Base-by-base conservation (phyloP, 1,140 invertebrate genomes). In the Ips typographus region DNA sequence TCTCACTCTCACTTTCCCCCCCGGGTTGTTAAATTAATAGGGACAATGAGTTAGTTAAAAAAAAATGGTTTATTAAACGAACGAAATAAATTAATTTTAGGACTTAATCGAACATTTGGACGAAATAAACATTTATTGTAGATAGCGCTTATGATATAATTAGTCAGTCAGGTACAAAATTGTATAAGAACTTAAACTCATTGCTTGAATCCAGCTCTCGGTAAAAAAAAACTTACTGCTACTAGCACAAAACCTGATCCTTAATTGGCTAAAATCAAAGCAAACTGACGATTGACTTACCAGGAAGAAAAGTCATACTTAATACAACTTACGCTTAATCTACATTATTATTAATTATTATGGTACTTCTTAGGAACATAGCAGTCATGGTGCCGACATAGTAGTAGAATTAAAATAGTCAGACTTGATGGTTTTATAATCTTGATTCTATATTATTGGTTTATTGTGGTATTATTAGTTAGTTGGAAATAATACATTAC, bases 151-250 rank as follows among this genome's bases (percentile, higher is more conserved):
- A 66, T 51, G 62, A 71, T 51, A 49, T 49, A 49, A 49, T 8
- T 49, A 49, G 22, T 49, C 44, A 59, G 39, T 73, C 72, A 73
- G 72, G 72, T 73, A 73, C 72, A 68, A 65, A 67, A 22, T 22
- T 22, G 22, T 22, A 22, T 22, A 22, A 22, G 22, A 72, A 49
- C 2, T 49, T 6, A 7, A 36, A 56, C n/a, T 56, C n/a, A 36
- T 56, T 56, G 39, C 37, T 37, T 56, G 39, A n/a, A n/a, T 37
- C n/a, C 22, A 36, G 37, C 7, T 56, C 38, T 56, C 8, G 7
- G 7, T 3, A 56, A 56, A 39, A 56, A 2, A 56, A 56, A 56
- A 56, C 53, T 56, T 56, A 37, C 53, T 37, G 38, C 53, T 56
- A 56, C n/a, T 56, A 36, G 53, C 53, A 56, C 53, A 22, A n/a